phyloP scores from a whole-genome alignment of 2,113 vertebrate species.

The Bufo bufo region DNA sequence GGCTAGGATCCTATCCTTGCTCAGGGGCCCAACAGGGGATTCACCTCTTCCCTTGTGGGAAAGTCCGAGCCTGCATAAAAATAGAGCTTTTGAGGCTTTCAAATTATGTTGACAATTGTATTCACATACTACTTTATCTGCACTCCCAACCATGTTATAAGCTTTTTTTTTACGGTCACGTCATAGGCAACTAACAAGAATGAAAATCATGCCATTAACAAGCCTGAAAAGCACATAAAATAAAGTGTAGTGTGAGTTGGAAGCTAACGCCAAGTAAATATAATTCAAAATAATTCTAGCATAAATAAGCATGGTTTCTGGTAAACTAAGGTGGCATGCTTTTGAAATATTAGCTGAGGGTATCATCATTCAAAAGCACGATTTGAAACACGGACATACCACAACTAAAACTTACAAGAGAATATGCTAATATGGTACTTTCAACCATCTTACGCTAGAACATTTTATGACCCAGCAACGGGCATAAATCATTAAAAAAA shows the following conservation, averaged over 20 bases:
- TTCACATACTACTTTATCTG: not conserved
- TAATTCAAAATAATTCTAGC: slow-evolving; percentile 40
- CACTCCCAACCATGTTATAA: not conserved
- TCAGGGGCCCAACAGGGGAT: too few relatives aligned
- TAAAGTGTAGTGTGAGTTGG: not conserved
- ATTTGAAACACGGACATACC: slow-evolving; percentile 45
- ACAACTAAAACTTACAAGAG: slow-evolving; percentile 25
- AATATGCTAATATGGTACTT: slow-evolving; percentile 39
- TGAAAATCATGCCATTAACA: slow-evolving; percentile 2
- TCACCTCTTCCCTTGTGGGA: too few relatives aligned
- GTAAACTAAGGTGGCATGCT: slow-evolving; percentile 41
- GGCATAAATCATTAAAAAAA: slow-evolving; percentile 46
- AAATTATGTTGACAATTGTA: not conserved
- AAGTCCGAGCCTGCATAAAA: not conserved
- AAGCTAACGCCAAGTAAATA: slow-evolving; percentile 40
- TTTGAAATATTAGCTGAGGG: slow-evolving; percentile 50
- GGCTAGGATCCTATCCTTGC: too few relatives aligned
- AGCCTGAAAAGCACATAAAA: not conserved
- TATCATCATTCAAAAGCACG: slow-evolving; percentile 47
- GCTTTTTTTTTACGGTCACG: not conserved
- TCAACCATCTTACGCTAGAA: slow-evolving; percentile 32
- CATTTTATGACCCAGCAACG: slow-evolving; percentile 46
- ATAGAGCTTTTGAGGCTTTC: not conserved
- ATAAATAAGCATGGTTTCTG: slow-evolving; percentile 49
- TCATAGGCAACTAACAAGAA: not conserved